Percentiles rank a stretch among this genome's conserved stretches.
Conservation (phyloP, 2,888 invertebrate genomes). For the Drosophila atripex region DNA sequence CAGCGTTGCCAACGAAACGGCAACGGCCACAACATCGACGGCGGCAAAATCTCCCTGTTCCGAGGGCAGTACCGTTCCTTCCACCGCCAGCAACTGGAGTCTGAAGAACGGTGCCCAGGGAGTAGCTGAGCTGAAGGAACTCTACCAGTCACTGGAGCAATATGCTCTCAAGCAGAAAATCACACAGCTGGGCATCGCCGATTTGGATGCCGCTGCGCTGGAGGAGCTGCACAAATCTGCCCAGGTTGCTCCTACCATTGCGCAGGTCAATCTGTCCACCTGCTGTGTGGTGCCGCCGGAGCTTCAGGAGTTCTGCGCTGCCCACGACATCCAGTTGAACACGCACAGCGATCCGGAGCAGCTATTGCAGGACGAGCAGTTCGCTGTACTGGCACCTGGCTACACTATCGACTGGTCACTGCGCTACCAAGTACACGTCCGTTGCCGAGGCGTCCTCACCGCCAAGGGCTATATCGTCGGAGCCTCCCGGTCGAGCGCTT, state of each 20-base stretch:
- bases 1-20: slow-evolving; percentile 56
- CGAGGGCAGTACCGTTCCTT: slow-evolving; percentile 68
- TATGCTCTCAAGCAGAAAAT: slow-evolving; percentile 87
- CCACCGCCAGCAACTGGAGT: slow-evolving; percentile 82
- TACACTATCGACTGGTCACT: slow-evolving; percentile 90
- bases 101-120: slow-evolving; percentile 83
- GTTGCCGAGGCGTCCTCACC: slow-evolving; percentile 94
- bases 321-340: slow-evolving; percentile 95
- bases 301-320: slow-evolving; percentile 94
- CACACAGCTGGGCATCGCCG: slow-evolving; percentile 92
- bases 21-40: slow-evolving; percentile 53
- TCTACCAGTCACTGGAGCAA: slow-evolving; percentile 92
- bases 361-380: slow-evolving; percentile 85
- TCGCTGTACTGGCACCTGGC: slow-evolving; percentile 84
- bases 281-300: slow-evolving; percentile 97
- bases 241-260: slow-evolving; percentile 91
- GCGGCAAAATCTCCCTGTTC: slow-evolving; percentile 49
- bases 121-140: slow-evolving; percentile 88
- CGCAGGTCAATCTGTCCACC: slow-evolving; percentile 95
- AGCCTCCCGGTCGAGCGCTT: slow-evolving; percentile 66
- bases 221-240: slow-evolving; percentile 91
- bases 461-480: slow-evolving; percentile 93
- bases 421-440: slow-evolving; percentile 94
- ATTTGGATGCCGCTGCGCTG: slow-evolving; percentile 93
- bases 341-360: slow-evolving; percentile 96